Conservation (phyloP, 2,113 vertebrate genomes). For the Asarcornis scutulata region DNA sequence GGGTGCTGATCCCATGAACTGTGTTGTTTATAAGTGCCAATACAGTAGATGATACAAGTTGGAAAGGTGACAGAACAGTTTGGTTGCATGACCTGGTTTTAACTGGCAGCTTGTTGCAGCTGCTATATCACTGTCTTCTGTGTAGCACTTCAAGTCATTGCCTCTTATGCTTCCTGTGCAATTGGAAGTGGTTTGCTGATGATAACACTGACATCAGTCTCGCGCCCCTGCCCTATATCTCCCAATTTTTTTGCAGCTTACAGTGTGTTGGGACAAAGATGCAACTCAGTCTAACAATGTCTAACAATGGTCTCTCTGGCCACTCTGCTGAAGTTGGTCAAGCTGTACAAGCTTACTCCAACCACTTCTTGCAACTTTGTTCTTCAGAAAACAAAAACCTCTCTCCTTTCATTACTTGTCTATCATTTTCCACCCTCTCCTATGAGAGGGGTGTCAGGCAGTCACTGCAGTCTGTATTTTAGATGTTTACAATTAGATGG, state of each 20-base stretch:
- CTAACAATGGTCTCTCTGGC: neutral
- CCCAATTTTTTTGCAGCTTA: neutral
- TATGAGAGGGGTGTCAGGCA: neutral
- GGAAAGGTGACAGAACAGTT: neutral
- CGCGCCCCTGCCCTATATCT: neutral
- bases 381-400: neutral
- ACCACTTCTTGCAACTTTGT: neutral
- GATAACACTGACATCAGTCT: neutral
- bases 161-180: neutral
- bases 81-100: neutral
- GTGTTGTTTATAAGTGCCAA: neutral
- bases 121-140: neutral
- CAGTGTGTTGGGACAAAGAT: neutral
- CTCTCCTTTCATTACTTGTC: neutral
- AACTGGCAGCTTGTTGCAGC: neutral
- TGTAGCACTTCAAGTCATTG: neutral
- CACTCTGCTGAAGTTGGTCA: neutral
- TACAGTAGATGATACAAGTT: fast-evolving
- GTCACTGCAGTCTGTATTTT: slow-evolving; percentile 32
- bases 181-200: neutral
- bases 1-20: no score
- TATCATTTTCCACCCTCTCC: neutral
- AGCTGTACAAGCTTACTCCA: neutral
- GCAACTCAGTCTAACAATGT: neutral
- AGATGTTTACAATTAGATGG: slow-evolving; percentile 44